Evolutionary conservation across 1,140 invertebrate species (phyloP), one percentile per base, ranked within the genome.

Genomic region (Fopius arisanus): DNA sequence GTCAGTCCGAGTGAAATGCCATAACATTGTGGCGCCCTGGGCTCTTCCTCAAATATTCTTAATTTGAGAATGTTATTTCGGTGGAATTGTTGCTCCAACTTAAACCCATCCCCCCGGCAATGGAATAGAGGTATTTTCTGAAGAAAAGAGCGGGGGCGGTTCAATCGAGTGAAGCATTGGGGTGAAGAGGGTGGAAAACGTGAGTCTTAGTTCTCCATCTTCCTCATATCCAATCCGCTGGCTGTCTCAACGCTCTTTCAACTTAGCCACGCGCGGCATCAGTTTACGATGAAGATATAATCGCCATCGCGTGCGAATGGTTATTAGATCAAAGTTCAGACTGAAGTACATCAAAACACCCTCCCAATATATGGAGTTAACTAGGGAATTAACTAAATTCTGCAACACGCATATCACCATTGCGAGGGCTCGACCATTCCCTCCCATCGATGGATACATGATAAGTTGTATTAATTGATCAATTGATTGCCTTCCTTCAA

Each of bases 261-360:
- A 31, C 70, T 63, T 62, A 5, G 41, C 37, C 70, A 23, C 59
- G 54, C 70, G 59, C 54, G 54, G 54, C 70, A 71, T 37, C 29
- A 72, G 43, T 19, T 48, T 37, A 40, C 77, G 75, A 82, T 82
- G 82, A 86, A 85, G 82, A 83, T 83, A 77, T 83, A 84, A 84
- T 84, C 83, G 78, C 70, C 75, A 78, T 86, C 76, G 83, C 85
- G 84, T 86, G 85, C 75, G 59, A 69, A 71, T 78, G 75, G 78
- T 84, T 84, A 84, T 84, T 85, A 84, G 82, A 82, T 82, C 81
- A 80, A 84, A 87, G 79, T 86, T 85, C 68, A 79, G 78, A 62
- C 79, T 79, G 77, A 74, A 72, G 72, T 77, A 48, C 12, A 62
- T 62, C 54, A 62, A 62, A 29, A 62, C 54, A 28, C 16, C 16